Conservation (phyloP, 1,140 invertebrate genomes). For the Formica selysi region DNA sequence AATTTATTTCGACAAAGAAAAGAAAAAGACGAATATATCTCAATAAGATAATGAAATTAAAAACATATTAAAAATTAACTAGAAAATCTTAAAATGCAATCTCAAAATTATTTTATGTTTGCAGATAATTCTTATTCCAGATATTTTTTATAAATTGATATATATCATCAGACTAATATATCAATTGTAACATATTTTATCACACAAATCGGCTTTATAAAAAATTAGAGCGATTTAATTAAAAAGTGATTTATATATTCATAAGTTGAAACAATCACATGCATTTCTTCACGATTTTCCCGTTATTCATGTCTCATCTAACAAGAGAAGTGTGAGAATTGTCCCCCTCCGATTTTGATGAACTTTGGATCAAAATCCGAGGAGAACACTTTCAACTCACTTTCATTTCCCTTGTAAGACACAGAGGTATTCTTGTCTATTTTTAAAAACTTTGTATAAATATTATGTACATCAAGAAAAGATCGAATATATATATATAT, state of each 20-base stretch:
- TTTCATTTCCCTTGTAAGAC: no score
- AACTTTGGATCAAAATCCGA: no score
- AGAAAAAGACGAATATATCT: not conserved
- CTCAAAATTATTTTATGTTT: not conserved
- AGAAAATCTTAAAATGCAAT: not conserved
- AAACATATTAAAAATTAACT: not conserved
- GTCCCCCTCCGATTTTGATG: no score
- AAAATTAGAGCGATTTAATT: not conserved
- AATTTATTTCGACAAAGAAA: not conserved
- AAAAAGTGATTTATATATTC: slow-evolving; percentile 8
- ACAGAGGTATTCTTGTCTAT: not conserved
- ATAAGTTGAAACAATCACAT: not conserved
- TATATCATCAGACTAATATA: no score
- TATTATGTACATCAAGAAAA: slow-evolving; percentile 2
- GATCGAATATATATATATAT: no score
- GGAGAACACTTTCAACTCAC: no score
- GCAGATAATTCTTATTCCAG: not conserved
- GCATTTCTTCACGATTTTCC: not conserved
- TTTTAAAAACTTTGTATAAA: not conserved
- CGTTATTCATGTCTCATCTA: not conserved
- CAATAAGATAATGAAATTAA: slow-evolving; percentile 1
- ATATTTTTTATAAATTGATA: not conserved
- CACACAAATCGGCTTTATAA: not conserved
- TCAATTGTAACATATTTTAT: not conserved
- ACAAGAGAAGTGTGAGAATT: not conserved